Evolutionary conservation across 2,888 invertebrate genomes (phyloP).

Genomic region (Portevinia maculata): DNA sequence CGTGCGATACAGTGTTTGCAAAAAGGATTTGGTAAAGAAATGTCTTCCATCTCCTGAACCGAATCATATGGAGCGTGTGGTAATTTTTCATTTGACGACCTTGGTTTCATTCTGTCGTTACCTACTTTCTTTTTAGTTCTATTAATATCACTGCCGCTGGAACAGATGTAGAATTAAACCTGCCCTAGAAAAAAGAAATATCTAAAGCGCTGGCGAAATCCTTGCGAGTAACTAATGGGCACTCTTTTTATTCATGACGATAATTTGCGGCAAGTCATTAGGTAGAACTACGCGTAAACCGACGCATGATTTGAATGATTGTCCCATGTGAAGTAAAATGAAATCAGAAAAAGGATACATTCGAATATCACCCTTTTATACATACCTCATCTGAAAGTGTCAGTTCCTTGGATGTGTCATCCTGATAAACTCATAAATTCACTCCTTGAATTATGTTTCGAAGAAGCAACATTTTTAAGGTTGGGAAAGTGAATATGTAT

Average conservation of each 20-base stretch:
- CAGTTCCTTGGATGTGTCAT: background rate
- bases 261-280: slow-evolving; percentile 65
- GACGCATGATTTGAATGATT: slow-evolving; percentile 13
- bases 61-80: slow-evolving; percentile 80
- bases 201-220: slow-evolving; percentile 28
- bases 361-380: too few relatives aligned
- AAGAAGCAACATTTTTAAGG: slow-evolving; percentile 17
- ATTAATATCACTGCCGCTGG: slow-evolving; percentile 51
- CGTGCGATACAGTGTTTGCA: slow-evolving; percentile 13
- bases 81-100: slow-evolving; percentile 79
- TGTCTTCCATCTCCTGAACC: slow-evolving; percentile 68
- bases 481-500: slow-evolving; percentile 12
- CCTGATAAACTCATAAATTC: slow-evolving; percentile 48
- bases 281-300: background rate
- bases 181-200: slow-evolving; percentile 24
- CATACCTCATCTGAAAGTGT: slow-evolving; percentile 1
- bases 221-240: slow-evolving; percentile 65
- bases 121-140: slow-evolving; percentile 44
- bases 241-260: slow-evolving; percentile 69
- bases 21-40: slow-evolving; percentile 30
- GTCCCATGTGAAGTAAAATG: background rate
- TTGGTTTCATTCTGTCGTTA: slow-evolving; percentile 1
- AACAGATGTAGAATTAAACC: slow-evolving; percentile 38
- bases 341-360: too few relatives aligned
- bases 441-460: slow-evolving; percentile 13